Evolutionary conservation across 1,140 invertebrate genomes (phyloP).

Genomic region (Heliconius eleuchia): DNA sequence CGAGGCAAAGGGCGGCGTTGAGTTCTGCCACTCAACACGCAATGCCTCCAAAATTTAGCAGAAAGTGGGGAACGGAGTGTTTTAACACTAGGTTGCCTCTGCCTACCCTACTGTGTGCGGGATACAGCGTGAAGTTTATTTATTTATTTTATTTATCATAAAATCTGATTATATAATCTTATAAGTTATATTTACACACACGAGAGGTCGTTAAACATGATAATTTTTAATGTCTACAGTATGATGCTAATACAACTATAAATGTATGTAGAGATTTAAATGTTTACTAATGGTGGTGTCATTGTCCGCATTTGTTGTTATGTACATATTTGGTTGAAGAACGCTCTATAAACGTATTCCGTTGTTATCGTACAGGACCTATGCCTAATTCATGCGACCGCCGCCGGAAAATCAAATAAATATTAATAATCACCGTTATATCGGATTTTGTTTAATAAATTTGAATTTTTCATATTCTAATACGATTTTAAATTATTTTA

Average conservation of each 20-base stretch:
- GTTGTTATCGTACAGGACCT: slow-evolving; percentile 7
- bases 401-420: slow-evolving; percentile 9
- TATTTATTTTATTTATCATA: too few species aligned
- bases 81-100: too few species aligned
- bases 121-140: too few species aligned
- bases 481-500: not conserved
- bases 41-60: too few species aligned
- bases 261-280: not conserved
- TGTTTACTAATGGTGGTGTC: slow-evolving; percentile 25
- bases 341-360: slow-evolving; percentile 16
- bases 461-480: not conserved
- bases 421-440: not conserved
- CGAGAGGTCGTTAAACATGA: not conserved
- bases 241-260: slow-evolving; percentile 1
- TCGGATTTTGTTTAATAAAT: not conserved
- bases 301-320: slow-evolving; percentile 19
- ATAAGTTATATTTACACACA: not conserved
- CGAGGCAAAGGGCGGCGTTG: too few species aligned
- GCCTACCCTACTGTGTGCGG: too few species aligned
- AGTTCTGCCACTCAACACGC: too few species aligned
- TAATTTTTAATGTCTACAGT: not conserved
- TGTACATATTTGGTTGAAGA: slow-evolving; percentile 6
- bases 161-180: too few species aligned
- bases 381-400: slow-evolving; percentile 26
- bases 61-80: too few species aligned